Evolutionary conservation across 2,888 invertebrate species (phyloP).

Genomic region (Mythimna ferrago): DNA sequence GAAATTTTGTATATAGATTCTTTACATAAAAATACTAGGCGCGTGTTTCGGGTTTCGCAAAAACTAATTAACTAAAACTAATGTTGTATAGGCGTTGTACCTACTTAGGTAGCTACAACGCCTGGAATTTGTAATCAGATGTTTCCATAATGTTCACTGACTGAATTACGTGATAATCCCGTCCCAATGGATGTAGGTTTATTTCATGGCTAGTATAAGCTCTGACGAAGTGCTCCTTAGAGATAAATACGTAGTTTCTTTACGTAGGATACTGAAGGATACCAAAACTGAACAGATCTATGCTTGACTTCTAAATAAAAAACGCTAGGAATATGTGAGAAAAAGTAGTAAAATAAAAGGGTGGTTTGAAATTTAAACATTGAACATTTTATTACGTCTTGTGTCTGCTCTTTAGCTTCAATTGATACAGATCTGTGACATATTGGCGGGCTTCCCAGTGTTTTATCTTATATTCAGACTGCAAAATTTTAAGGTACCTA

Average conservation of each 20-base stretch:
- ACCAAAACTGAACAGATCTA: not conserved
- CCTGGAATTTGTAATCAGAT: not conserved
- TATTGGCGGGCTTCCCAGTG: constrained; percentile 9
- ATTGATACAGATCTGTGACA: constrained; percentile 34
- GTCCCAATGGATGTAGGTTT: constrained; percentile 16
- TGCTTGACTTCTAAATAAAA: not conserved
- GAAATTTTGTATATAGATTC: no score
- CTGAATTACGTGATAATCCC: not conserved
- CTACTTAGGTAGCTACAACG: no score
- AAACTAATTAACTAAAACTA: no score
- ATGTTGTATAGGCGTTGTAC: no score
- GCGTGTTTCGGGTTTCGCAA: no score
- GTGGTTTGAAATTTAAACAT: constrained; percentile 29
- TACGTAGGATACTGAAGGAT: constrained; percentile 3
- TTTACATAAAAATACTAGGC: no score
- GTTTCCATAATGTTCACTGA: constrained; percentile 1
- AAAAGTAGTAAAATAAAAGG: constrained; percentile 22
- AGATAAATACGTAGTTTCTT: constrained; percentile 26
- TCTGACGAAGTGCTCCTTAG: constrained; percentile 33
- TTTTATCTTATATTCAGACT: constrained; percentile 27
- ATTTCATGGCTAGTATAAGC: constrained; percentile 33
- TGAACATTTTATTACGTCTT: constrained; percentile 42
- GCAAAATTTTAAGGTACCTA: not conserved
- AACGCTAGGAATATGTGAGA: not conserved
- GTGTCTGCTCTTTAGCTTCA: constrained; percentile 19